These are phyloP conservation scores for Augochlorella aurata DNA, from an alignment of 2,888 invertebrate genomes.

Conservation along the genomic window DNA sequence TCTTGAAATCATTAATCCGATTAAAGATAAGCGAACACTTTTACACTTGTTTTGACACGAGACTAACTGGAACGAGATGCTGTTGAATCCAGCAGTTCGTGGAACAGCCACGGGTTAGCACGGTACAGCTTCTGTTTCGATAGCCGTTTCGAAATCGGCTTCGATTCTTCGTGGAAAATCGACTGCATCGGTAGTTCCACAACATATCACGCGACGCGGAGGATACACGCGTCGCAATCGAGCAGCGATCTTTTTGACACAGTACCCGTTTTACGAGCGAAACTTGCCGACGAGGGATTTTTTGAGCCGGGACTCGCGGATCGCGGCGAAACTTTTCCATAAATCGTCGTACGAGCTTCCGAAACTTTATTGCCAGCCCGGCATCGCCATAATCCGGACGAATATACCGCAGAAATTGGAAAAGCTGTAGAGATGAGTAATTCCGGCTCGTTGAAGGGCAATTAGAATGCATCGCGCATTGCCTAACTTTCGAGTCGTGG, in stretches of 20 bases:
- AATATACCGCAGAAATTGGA: constrained; percentile 34
- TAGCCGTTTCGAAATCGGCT: not conserved
- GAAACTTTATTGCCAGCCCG: constrained; percentile 32
- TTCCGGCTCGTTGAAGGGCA: constrained; percentile 46
- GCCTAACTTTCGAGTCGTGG: constrained; percentile 56
- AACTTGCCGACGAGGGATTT: constrained; percentile 5
- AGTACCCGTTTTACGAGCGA: constrained; percentile 14
- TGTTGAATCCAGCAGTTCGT: no score
- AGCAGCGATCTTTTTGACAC: constrained; percentile 13
- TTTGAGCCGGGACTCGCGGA: constrained; percentile 2
- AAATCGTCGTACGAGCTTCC: constrained; percentile 22
- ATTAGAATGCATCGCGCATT: constrained; percentile 55
- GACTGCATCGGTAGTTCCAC: not conserved
- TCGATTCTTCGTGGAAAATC: not conserved
- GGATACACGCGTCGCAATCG: not conserved
- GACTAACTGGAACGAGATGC: no score
- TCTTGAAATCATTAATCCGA: no score
- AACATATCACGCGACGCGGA: not conserved
- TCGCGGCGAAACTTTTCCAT: constrained; percentile 33
- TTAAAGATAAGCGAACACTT: no score
- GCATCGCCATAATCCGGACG: constrained; percentile 36
- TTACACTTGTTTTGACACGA: no score
- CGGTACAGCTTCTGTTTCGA: not conserved
- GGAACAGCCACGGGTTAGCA: no score
- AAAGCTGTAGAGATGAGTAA: constrained; percentile 41